Conservation (phyloP, 2,888 invertebrate species). For the Dromius quadrimaculatus region DNA sequence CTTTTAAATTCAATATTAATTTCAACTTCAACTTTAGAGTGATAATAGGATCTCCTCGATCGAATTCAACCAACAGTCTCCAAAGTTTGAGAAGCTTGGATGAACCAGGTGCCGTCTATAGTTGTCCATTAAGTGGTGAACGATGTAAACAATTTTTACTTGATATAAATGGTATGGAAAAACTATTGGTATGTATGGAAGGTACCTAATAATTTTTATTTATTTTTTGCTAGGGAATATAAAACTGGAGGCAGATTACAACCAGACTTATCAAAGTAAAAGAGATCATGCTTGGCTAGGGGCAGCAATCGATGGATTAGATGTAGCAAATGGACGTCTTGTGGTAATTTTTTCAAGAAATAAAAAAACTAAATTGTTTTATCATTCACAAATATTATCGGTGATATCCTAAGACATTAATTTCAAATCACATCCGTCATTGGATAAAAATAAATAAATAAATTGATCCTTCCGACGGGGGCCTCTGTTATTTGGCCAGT, state of each 20-base stretch:
- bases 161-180: slow-evolving; percentile 61
- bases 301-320: slow-evolving; percentile 67
- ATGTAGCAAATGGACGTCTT: slow-evolving; percentile 64
- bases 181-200: too few relatives aligned
- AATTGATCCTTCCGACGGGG: too few relatives aligned
- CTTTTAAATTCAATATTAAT: too few relatives aligned
- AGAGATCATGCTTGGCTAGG: slow-evolving; percentile 69
- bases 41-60: slow-evolving; percentile 58
- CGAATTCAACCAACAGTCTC: slow-evolving; percentile 65
- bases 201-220: too few relatives aligned
- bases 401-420: too few relatives aligned
- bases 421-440: too few relatives aligned
- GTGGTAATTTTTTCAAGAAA: too few relatives aligned
- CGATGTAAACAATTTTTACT: slow-evolving; percentile 65
- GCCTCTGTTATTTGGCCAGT: too few relatives aligned
- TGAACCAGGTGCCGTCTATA: slow-evolving; percentile 71
- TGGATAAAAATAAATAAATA: not conserved
- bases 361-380: slow-evolving; percentile 39
- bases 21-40: slow-evolving; percentile 22
- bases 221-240: slow-evolving; percentile 52
- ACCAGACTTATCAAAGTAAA: slow-evolving; percentile 59
- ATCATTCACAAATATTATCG: too few relatives aligned
- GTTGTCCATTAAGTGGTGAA: slow-evolving; percentile 62
- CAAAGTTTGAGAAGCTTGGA: slow-evolving; percentile 56
- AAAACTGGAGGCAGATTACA: slow-evolving; percentile 27